Evolutionary conservation across 2,113 vertebrate species (phyloP).

Genomic region (Thunnus thynnus): DNA sequence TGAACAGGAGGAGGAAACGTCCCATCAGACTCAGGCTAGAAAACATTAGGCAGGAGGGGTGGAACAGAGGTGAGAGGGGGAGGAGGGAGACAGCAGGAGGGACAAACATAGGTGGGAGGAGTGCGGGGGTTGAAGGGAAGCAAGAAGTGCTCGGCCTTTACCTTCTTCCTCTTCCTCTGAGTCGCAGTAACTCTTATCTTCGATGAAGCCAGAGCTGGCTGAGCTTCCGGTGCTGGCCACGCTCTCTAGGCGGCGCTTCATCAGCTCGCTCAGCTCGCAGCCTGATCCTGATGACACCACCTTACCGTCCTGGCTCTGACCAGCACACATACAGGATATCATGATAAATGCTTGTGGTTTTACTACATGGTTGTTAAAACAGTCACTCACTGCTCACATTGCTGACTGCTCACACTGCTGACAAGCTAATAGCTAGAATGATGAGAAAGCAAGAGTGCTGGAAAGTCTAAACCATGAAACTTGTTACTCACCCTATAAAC

Average conservation of each 20-base stretch:
- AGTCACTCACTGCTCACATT: too few relatives aligned
- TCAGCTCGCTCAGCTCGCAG: slow-evolving; percentile 90
- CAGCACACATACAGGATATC: slow-evolving; percentile 2
- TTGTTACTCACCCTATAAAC: slow-evolving; percentile 89
- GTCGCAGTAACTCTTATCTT: slow-evolving; percentile 97
- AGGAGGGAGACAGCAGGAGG: slow-evolving; percentile 18
- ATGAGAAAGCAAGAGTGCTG: neutral
- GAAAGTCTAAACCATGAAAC: neutral
- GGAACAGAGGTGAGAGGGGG: slow-evolving; percentile 62
- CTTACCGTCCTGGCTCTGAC: slow-evolving; percentile 88
- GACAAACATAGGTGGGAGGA: slow-evolving; percentile 15
- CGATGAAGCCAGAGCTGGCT: slow-evolving; percentile 94
- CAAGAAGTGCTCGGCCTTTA: slow-evolving; percentile 80
- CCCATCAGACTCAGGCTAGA: slow-evolving; percentile 72
- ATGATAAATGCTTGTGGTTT: neutral
- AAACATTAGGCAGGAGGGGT: slow-evolving; percentile 73
- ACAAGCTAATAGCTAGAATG: neutral
- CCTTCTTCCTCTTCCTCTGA: slow-evolving; percentile 97
- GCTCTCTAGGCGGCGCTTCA: slow-evolving; percentile 93
- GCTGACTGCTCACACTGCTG: slow-evolving; percentile 10
- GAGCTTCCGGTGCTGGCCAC: slow-evolving; percentile 96
- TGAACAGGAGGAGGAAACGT: slow-evolving; percentile 81
- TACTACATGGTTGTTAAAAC: too few relatives aligned
- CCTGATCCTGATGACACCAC: slow-evolving; percentile 85
- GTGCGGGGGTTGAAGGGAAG: slow-evolving; percentile 47